A percentile compares a stretch with the other conserved stretches of the same genome.
Evolutionary conservation across 2,797 vertebrate genomes (phyloP).

Genomic region (Myioborus melanocephalus): DNA sequence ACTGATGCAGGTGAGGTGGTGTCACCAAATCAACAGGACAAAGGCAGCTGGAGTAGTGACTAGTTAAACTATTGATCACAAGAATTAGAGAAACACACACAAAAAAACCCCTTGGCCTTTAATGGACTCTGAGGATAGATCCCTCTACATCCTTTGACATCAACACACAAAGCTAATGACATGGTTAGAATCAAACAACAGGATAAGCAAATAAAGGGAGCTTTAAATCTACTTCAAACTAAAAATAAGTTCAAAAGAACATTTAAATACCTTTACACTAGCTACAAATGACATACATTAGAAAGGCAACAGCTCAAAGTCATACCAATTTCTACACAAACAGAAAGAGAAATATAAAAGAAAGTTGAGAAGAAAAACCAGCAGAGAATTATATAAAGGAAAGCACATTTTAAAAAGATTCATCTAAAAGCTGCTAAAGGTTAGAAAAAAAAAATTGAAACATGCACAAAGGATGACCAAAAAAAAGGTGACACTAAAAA

Average conservation of each 20-base stretch:
- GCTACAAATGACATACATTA: background rate
- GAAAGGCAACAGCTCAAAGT: background rate
- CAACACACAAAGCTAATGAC: background rate
- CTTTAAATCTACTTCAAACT: background rate
- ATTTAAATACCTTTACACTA: background rate
- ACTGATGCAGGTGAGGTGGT: background rate
- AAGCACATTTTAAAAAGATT: background rate
- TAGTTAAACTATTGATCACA: background rate
- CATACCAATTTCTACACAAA: background rate
- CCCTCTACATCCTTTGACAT: background rate
- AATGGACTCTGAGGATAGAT: background rate
- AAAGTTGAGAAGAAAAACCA: background rate
- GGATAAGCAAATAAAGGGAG: background rate
- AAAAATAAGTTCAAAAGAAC: background rate
- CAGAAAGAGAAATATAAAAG: background rate
- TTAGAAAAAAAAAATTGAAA: constrained; percentile 7
- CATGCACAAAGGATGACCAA: background rate
- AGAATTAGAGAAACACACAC: background rate
- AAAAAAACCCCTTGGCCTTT: background rate
- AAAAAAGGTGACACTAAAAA: background rate
- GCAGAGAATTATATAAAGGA: background rate
- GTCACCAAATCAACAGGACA: background rate
- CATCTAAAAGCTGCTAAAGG: background rate
- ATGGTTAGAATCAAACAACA: background rate
- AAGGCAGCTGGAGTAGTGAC: background rate